A percentile compares a stretch with the other conserved stretches of the same genome.
phyloP scores from a whole-genome alignment of 2,797 vertebrate genomes.

The Acrocephalus scirpaceus region DNA sequence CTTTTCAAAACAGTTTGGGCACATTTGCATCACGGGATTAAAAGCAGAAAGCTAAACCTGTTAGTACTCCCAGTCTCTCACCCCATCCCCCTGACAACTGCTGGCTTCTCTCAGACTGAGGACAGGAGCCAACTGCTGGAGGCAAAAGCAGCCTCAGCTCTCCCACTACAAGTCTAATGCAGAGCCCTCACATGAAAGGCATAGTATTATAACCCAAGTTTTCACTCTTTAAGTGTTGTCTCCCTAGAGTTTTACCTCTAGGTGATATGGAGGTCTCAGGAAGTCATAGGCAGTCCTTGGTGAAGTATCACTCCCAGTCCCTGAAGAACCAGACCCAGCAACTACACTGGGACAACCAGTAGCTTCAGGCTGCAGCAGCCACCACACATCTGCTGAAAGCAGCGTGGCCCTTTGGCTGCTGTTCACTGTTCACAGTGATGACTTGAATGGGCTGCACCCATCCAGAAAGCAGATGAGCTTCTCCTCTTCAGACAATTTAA shows the following conservation, averaged over 20 bases:
- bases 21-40: not conserved
- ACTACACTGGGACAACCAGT: not conserved
- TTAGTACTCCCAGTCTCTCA: not conserved
- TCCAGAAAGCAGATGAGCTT: not conserved
- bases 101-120: not conserved
- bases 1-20: not conserved
- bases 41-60: not conserved
- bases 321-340: not conserved
- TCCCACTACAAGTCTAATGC: not conserved
- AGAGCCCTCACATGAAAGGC: not conserved
- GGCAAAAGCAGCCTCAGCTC: not conserved
- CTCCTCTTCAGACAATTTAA: not conserved
- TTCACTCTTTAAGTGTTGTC: not conserved
- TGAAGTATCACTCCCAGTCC: not conserved
- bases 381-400: not conserved
- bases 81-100: not conserved
- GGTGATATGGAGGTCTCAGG: accelerated
- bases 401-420: not conserved
- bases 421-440: not conserved
- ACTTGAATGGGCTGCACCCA: not conserved
- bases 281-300: not conserved
- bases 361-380: not conserved
- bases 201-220: not conserved
- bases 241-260: not conserved
- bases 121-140: not conserved